Conservation (phyloP, 2,797 vertebrate genomes). For the Linurgus olivaceus region DNA sequence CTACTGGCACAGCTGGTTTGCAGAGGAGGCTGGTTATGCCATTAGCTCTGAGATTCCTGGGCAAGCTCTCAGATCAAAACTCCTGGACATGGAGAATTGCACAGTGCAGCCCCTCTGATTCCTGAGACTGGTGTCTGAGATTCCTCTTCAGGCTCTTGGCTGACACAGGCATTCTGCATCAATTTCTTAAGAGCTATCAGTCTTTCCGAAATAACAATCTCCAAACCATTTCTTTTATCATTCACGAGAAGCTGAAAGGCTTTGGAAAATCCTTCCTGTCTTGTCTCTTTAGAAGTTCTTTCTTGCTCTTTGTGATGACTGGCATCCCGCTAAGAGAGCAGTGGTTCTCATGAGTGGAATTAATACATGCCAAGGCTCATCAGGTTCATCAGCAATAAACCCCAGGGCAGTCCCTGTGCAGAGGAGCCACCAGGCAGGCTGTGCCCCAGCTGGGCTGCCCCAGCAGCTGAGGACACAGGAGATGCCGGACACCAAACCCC, state of each 20-base stretch:
- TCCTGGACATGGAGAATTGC: background rate
- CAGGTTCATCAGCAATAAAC: background rate
- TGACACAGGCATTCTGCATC: background rate
- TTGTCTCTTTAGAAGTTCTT: background rate
- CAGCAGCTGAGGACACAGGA: background rate
- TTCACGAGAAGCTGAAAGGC: background rate
- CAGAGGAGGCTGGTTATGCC: background rate
- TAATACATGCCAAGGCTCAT: background rate
- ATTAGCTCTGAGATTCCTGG: background rate
- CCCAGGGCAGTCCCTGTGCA: background rate
- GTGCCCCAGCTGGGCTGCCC: background rate
- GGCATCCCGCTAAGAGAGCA: background rate
- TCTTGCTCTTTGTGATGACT: background rate
- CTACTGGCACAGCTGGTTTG: background rate
- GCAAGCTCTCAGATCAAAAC: background rate
- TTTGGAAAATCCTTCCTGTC: background rate
- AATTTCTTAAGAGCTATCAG: background rate
- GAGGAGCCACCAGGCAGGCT: background rate
- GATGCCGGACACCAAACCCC: background rate
- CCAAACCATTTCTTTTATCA: background rate
- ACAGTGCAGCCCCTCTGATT: background rate
- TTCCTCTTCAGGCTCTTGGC: background rate
- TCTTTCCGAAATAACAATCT: background rate
- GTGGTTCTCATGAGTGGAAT: background rate
- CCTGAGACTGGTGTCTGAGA: accelerated